Evolutionary conservation across 2,888 invertebrate genomes (phyloP).

Genomic region (Blastobasis adustella): DNA sequence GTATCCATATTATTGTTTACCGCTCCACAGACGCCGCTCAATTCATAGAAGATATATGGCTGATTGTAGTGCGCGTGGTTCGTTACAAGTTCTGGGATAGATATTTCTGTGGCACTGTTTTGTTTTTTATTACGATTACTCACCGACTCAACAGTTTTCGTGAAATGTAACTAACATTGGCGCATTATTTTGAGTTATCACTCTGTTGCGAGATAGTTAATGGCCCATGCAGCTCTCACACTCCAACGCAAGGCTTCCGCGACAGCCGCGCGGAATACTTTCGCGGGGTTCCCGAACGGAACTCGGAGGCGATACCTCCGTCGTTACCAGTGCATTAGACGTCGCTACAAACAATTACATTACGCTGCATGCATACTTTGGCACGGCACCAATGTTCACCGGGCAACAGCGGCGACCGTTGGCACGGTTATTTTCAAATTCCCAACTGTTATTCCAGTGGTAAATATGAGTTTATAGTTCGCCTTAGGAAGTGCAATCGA

Average conservation of each 20-base stretch:
- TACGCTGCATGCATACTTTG: conserved; percentile 55
- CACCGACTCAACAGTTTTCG: too few species aligned
- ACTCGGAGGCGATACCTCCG: conserved; percentile 28
- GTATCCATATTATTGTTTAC: conserved; percentile 46
- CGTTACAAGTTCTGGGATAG: too few species aligned
- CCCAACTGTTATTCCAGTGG: conserved; percentile 41
- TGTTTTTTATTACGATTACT: too few species aligned
- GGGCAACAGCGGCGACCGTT: conserved; percentile 32
- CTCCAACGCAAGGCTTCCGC: too few species aligned
- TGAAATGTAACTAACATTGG: too few species aligned
- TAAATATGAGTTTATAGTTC: conserved; percentile 47
- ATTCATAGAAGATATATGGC: neutral
- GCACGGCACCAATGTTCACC: conserved; percentile 54
- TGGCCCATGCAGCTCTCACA: too few species aligned
- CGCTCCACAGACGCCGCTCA: conserved; percentile 3
- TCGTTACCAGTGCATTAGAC: conserved; percentile 51
- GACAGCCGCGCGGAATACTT: conserved; percentile 1
- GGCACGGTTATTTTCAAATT: conserved; percentile 41
- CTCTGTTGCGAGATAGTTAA: too few species aligned
- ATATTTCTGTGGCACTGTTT: too few species aligned
- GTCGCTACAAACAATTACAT: conserved; percentile 54
- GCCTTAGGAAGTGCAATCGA: conserved; percentile 38
- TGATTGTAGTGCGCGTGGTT: too few species aligned
- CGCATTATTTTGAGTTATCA: too few species aligned
- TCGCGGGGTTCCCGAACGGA: conserved; percentile 17